These are phyloP conservation scores for Acanthisitta chloris DNA, from an alignment of 2,113 vertebrate species.

Conservation along the genomic window DNA sequence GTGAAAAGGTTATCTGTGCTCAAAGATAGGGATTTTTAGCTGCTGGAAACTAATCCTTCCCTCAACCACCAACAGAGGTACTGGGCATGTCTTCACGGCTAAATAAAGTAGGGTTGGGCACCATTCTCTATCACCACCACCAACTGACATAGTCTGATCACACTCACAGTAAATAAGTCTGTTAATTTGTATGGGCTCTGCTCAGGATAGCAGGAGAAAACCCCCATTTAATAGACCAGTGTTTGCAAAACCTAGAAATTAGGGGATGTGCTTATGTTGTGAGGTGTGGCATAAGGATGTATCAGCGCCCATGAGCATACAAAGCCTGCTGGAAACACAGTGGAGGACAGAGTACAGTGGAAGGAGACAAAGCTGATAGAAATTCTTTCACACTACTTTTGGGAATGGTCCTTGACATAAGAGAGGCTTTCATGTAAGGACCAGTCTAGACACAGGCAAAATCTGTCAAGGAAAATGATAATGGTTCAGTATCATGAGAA, in stretches of 20 bases:
- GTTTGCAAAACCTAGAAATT: background rate
- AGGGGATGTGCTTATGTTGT: background rate
- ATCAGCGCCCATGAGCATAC: background rate
- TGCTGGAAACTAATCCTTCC: background rate
- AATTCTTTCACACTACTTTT: accelerated
- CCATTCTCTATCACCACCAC: background rate
- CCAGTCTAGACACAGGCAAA: accelerated
- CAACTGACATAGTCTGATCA: background rate
- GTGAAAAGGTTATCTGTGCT: background rate
- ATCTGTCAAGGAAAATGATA: background rate
- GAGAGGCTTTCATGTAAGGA: accelerated
- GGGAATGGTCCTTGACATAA: background rate
- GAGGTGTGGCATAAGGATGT: background rate
- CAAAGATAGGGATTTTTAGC: background rate
- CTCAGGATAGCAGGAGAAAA: background rate
- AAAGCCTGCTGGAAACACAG: background rate
- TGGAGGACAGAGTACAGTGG: background rate
- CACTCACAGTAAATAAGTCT: background rate
- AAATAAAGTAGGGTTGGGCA: background rate
- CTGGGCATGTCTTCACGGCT: background rate
- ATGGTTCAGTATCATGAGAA: accelerated
- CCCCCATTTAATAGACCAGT: background rate
- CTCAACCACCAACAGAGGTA: background rate
- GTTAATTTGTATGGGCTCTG: background rate
- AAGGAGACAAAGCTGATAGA: background rate